Conservation (phyloP, 2,113 vertebrate genomes). For the Melanotaenia duboulayi region DNA sequence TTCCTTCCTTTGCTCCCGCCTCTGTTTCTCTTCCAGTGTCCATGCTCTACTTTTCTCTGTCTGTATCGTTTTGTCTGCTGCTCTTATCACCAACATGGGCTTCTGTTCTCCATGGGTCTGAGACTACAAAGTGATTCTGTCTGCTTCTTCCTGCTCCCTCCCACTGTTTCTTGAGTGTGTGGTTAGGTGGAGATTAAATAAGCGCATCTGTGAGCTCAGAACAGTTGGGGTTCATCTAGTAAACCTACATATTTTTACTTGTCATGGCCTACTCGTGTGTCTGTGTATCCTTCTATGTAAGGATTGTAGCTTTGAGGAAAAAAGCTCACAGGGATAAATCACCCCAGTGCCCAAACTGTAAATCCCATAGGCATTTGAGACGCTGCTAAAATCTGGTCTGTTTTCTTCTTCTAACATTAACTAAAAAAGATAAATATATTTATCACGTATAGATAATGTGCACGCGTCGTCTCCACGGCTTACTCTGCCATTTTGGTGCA, state of each 20-base stretch:
- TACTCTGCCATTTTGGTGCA: no score
- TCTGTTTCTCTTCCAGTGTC: slow-evolving; percentile 45
- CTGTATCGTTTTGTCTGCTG: slow-evolving; percentile 65
- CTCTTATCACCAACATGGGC: slow-evolving; percentile 59
- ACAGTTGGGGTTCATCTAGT: slow-evolving; percentile 19
- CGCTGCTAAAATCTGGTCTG: background rate
- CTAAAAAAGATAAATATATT: no score
- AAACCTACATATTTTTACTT: slow-evolving; percentile 5
- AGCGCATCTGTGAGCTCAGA: slow-evolving; percentile 23
- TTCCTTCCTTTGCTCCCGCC: slow-evolving; percentile 15
- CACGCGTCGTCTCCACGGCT: no score
- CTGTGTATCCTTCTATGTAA: slow-evolving; percentile 6
- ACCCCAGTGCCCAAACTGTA: slow-evolving; percentile 19
- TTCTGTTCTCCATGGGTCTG: slow-evolving; percentile 64
- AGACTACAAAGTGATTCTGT: slow-evolving; percentile 67
- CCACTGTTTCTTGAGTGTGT: slow-evolving; percentile 35
- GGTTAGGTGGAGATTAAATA: slow-evolving; percentile 37
- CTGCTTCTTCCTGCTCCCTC: slow-evolving; percentile 47
- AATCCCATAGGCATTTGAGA: slow-evolving; percentile 47
- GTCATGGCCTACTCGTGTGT: background rate
- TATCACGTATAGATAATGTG: no score
- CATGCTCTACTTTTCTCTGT: slow-evolving; percentile 68
- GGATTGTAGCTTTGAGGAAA: background rate
- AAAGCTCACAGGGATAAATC: slow-evolving; percentile 5
- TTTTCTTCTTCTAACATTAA: background rate